A percentile compares a stretch with the other conserved stretches of the same genome.
Conservation (phyloP, 2,113 vertebrate genomes). For the Lagopus muta region DNA sequence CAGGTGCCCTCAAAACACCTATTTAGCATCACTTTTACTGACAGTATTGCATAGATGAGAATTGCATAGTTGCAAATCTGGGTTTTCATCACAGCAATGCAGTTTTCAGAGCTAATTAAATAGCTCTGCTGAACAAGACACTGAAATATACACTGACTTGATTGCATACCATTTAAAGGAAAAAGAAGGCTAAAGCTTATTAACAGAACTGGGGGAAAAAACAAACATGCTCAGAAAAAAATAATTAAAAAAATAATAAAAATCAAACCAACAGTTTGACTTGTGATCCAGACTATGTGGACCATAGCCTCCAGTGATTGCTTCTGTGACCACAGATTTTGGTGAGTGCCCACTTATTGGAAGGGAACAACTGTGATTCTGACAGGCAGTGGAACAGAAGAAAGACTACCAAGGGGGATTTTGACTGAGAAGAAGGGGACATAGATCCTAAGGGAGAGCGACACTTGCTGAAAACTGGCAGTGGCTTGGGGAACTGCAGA, state of each 20-base stretch:
- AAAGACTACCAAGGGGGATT: background rate
- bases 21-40: background rate
- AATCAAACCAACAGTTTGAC: background rate
- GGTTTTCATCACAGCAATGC: background rate
- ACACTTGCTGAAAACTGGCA: background rate
- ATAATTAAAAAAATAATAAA: background rate
- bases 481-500: background rate
- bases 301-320: background rate
- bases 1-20: background rate
- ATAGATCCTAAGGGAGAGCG: background rate
- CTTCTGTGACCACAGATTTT: background rate
- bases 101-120: background rate
- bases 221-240: background rate
- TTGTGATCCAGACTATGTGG: background rate
- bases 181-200: background rate
- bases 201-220: background rate
- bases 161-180: background rate
- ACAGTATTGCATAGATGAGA: background rate
- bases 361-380: accelerated
- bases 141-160: background rate
- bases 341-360: accelerated
- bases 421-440: background rate
- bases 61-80: background rate
- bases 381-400: background rate
- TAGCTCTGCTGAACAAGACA: background rate